phyloP scores from a whole-genome alignment of 2,797 vertebrate genomes.

The Thunnus albacares region DNA sequence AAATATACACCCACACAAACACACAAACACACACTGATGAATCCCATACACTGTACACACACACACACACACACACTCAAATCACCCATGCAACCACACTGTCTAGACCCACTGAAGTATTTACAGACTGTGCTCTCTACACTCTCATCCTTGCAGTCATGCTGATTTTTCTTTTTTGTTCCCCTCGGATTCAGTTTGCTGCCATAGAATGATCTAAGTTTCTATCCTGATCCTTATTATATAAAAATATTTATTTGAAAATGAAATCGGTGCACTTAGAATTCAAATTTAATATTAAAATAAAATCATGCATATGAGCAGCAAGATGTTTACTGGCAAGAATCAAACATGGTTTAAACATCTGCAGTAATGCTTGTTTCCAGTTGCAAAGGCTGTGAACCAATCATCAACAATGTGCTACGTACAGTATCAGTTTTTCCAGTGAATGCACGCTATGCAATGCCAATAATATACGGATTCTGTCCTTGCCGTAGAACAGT shows the following conservation, averaged over 20 bases:
- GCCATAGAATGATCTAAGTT: not conserved
- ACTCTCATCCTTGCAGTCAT: not conserved
- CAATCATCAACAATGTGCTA: too few relatives aligned
- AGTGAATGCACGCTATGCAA: too few relatives aligned
- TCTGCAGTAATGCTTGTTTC: too few relatives aligned
- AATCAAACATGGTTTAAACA: too few relatives aligned
- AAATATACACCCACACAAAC: slow-evolving; percentile 26
- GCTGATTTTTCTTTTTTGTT: not conserved
- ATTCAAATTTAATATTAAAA: not conserved
- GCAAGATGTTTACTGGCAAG: too few relatives aligned
- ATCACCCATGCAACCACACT: not conserved
- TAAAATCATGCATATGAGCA: not conserved
- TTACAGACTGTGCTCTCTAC: not conserved
- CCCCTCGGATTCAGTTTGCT: not conserved
- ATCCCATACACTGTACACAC: not conserved
- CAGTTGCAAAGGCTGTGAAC: too few relatives aligned
- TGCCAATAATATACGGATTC: too few relatives aligned
- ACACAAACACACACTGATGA: not conserved
- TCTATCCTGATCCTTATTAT: not conserved
- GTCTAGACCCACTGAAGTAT: not conserved
- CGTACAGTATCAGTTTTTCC: too few relatives aligned
- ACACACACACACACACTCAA: too few relatives aligned
- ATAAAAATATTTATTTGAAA: not conserved
- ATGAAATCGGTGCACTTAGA: not conserved
- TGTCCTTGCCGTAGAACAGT: too few relatives aligned